Evolutionary conservation across 2,113 vertebrate genomes (phyloP).

Genomic region (Triplophysa siluroides): DNA sequence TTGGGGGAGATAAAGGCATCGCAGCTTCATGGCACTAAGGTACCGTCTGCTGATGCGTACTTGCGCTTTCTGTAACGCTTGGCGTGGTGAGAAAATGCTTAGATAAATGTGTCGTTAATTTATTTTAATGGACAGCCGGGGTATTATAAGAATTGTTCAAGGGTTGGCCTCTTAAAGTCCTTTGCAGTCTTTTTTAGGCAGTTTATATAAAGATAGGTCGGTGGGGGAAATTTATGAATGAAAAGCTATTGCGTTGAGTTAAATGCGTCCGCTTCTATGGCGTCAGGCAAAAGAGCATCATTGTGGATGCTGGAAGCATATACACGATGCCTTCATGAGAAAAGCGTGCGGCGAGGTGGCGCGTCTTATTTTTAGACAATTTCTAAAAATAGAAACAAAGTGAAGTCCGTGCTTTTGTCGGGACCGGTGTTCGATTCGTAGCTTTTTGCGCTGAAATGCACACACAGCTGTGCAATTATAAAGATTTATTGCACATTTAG

Average conservation of each 20-base stretch:
- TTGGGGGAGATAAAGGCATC: constrained; percentile 43
- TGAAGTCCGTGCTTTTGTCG: constrained; percentile 40
- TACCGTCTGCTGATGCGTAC: constrained; percentile 46
- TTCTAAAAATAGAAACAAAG: constrained; percentile 57
- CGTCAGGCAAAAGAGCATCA: constrained; percentile 39
- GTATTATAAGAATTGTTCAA: neutral
- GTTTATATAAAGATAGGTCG: constrained; percentile 31
- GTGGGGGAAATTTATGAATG: constrained; percentile 61
- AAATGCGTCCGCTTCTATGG: constrained; percentile 41
- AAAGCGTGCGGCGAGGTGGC: constrained; percentile 38
- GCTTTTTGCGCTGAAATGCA: constrained; percentile 16
- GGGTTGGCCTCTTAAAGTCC: constrained; percentile 50
- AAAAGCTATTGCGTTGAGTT: constrained; percentile 42
- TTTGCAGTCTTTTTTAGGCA: constrained; percentile 42
- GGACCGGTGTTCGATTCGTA: constrained; percentile 22
- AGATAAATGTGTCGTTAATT: neutral
- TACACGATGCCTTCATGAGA: constrained; percentile 46
- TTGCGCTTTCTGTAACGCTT: constrained; percentile 23
- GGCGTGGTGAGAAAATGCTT: neutral
- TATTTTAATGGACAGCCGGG: neutral
- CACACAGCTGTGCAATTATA: neutral
- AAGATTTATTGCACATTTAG: constrained; percentile 8
- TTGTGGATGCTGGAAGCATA: constrained; percentile 41
- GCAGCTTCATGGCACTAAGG: constrained; percentile 57
- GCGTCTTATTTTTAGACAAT: constrained; percentile 57